Percentiles rank a stretch among this genome's conserved stretches.
phyloP scores from a whole-genome alignment of 2,113 vertebrate genomes.

The Oostethus manadensis region DNA sequence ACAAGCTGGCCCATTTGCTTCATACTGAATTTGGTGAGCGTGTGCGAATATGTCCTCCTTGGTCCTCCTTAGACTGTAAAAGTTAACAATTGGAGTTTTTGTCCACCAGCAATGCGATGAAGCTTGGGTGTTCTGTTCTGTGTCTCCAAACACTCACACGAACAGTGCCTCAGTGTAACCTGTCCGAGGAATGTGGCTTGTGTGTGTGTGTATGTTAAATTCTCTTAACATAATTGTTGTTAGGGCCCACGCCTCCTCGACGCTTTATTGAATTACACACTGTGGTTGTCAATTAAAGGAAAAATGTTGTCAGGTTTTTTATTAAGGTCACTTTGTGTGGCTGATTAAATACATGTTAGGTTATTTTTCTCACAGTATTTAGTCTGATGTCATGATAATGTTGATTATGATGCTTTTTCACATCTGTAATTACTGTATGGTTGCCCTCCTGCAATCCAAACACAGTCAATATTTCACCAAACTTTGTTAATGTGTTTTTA shows the following conservation, averaged over 20 bases:
- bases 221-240: conserved; percentile 33
- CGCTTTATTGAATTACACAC: not conserved
- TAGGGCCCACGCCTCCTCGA: too few species aligned
- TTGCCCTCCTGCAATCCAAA: not conserved
- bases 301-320: too few species aligned
- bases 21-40: not conserved
- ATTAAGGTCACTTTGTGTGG: too few species aligned
- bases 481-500: conserved; percentile 43
- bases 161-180: conserved; percentile 28
- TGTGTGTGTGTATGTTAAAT: conserved; percentile 12
- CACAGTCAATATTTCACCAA: not conserved
- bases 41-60: not conserved
- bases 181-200: conserved; percentile 39
- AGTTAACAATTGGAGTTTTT: not conserved
- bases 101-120: not conserved
- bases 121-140: not conserved
- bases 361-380: too few species aligned
- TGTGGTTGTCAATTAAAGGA: not conserved
- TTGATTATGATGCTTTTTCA: too few species aligned
- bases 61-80: not conserved
- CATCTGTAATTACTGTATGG: too few species aligned
- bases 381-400: too few species aligned
- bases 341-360: too few species aligned
- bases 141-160: not conserved
- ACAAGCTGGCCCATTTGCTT: too few species aligned